These are phyloP conservation scores for Drosophila truncata DNA, from an alignment of 1,140 invertebrate genomes.

Conservation along the genomic window DNA sequence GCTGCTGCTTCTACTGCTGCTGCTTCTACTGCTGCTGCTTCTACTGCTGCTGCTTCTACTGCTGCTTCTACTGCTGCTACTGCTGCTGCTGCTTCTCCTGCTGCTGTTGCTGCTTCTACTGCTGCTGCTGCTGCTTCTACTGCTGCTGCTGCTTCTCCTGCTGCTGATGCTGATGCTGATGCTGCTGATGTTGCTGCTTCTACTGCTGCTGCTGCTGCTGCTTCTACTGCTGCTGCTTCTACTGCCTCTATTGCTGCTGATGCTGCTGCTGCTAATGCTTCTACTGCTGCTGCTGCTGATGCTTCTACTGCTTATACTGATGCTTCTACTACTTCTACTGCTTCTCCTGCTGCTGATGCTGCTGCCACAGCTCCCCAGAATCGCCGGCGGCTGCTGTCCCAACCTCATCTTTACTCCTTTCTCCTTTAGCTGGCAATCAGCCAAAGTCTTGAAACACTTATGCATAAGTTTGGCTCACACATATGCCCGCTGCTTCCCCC, in stretches of 20 bases:
- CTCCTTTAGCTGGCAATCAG: conserved; percentile 63
- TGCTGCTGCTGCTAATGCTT: neutral
- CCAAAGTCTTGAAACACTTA: conserved; percentile 74
- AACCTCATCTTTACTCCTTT: neutral
- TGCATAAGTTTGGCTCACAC: conserved; percentile 59
- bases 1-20: neutral
- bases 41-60: too few relatives aligned
- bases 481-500: conserved; percentile 6
- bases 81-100: neutral
- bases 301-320: too few relatives aligned
- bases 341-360: neutral
- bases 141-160: neutral
- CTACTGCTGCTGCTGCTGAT: neutral
- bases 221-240: neutral
- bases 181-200: neutral
- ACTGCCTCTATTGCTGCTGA: neutral
- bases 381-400: conserved; percentile 12
- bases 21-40: too few relatives aligned
- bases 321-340: neutral
- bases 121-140: too few relatives aligned
- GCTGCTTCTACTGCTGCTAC: too few relatives aligned
- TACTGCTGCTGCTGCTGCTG: neutral
- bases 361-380: neutral
- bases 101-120: too few relatives aligned
- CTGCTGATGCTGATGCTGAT: neutral